Percentiles rank a stretch among this genome's conserved stretches.
phyloP scores from a whole-genome alignment of 30 jellyfish, hydroid and myxozoan species.

The Cassiopea xamachana region DNA sequence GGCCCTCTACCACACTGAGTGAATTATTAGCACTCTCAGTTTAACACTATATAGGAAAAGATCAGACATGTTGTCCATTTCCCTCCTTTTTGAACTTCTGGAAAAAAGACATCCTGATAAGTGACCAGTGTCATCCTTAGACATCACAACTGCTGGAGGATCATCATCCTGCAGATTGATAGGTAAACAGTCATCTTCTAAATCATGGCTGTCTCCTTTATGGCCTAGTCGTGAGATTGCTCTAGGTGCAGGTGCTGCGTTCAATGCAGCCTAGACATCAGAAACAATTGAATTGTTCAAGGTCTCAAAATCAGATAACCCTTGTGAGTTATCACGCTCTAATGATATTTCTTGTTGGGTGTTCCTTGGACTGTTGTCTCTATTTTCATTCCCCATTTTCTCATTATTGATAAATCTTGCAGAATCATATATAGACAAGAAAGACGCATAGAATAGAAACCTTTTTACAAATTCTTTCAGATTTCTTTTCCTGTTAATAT shows the following conservation, averaged over 20 bases:
- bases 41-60: not conserved
- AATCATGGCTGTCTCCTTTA: not conserved
- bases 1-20: too few species aligned
- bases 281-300: not conserved
- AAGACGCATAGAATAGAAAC: not conserved
- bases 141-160: not conserved
- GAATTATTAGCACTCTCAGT: too few species aligned
- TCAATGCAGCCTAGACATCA: not conserved
- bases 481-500: not conserved
- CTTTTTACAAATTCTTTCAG: not conserved
- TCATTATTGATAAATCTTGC: not conserved
- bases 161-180: not conserved
- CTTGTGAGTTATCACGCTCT: not conserved
- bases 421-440: not conserved
- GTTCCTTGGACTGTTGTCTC: not conserved
- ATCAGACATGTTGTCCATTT: not conserved
- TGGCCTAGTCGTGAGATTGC: not conserved
- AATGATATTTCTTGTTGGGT: not conserved
- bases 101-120: not conserved
- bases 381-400: not conserved
- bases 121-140: not conserved
- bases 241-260: not conserved
- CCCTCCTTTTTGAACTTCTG: not conserved
- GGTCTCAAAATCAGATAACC: not conserved
- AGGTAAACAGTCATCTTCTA: not conserved